Evolutionary conservation across 2,113 vertebrate species (phyloP).

Genomic region (Spilogale gracilis): DNA sequence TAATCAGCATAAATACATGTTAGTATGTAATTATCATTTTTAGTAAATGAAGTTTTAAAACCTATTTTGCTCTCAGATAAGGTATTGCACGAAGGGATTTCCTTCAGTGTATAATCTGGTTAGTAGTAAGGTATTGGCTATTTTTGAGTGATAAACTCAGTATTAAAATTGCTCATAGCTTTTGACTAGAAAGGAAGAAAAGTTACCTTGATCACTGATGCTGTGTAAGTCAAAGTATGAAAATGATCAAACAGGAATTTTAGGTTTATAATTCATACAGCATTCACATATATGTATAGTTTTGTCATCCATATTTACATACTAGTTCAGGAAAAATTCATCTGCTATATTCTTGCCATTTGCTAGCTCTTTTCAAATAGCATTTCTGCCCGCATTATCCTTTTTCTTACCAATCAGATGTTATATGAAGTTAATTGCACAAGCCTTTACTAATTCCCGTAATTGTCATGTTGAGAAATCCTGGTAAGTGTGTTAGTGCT

Average conservation of each 20-base stretch:
- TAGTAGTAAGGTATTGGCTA: neutral
- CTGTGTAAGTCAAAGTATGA: neutral
- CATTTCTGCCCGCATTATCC: neutral
- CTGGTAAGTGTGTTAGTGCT: neutral
- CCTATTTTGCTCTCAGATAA: neutral
- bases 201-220: neutral
- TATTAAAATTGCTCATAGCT: neutral
- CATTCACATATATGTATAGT: neutral
- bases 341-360: neutral
- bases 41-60: neutral
- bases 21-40: neutral
- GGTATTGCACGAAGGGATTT: neutral
- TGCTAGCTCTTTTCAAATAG: neutral
- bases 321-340: neutral
- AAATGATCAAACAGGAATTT: conserved; percentile 20
- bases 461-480: neutral
- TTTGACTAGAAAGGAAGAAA: neutral
- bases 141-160: neutral
- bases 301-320: neutral
- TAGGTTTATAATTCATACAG: neutral
- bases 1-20: neutral
- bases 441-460: neutral
- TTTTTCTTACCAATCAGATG: neutral
- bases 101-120: neutral
- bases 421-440: neutral